Evolutionary conservation across 2,888 invertebrate genomes (phyloP), one percentile per base, ranked within the genome.

Genomic region (Drosophila demipolita): DNA sequence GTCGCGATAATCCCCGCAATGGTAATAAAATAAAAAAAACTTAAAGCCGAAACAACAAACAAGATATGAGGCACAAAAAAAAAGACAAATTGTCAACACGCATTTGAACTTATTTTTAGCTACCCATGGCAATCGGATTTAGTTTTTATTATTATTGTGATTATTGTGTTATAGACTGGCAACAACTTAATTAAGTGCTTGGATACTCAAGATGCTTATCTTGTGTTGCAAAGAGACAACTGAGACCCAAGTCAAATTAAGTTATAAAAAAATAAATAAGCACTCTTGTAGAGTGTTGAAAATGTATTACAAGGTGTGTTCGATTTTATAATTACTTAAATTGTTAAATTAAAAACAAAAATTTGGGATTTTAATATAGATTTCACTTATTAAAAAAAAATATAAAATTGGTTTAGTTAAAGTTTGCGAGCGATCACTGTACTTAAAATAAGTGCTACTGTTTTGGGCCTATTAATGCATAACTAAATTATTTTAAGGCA

Each of bases 61-160:
- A 36, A 40, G 15, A 23, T 15, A 23, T 15, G 45, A 23, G 45
- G 1, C 8, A 48, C 60, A 54, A 54, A 29, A 45, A 38, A 35
- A 54, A 35, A 68, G 62, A 66, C 72, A 73, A 73, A 88, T 80
- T 88, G 90, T 89, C 87, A 87, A 87, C 87, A 88, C 83, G 87
- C 90, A 86, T 83, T 85, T 87, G 77, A 83, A 86, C 73, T 73
- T 87, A 87, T 89, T 89, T 89, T 85, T 87, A 89, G 85, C 80
- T 15, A 45, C 45, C 77, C 68, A 66, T 74, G 75, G 83, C 81
- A 88, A 88, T 80, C 73, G 81, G 88, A 80, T 78, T 80, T 75
- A 54, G 53, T 35, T 49, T 48, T 70, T 74, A 59, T 68, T 69
- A 59, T 71, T 53, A 83, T 71, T 54, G 48, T 74, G 59, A 78